Conservation (phyloP, 2,888 invertebrate genomes). For the Meganola albula region DNA sequence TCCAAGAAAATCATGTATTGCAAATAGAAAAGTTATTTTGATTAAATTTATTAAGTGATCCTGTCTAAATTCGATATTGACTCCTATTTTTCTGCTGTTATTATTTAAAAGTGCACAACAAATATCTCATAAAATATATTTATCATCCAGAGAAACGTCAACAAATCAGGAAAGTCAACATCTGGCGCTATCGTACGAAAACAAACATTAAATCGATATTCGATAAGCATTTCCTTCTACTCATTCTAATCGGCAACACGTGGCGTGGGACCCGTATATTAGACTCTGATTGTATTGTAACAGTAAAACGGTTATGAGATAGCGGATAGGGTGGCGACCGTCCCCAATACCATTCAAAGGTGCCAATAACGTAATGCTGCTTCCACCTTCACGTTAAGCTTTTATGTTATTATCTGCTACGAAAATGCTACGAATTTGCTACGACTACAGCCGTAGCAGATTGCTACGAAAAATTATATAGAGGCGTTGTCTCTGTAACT, state of each 20-base stretch:
- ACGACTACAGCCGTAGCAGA: constrained; percentile 19
- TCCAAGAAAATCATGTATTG: too few species aligned
- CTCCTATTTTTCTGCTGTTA: too few species aligned
- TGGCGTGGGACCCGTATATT: constrained; percentile 46
- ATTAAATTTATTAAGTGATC: too few species aligned
- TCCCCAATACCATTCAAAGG: constrained; percentile 42
- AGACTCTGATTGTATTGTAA: constrained; percentile 43
- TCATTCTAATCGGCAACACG: constrained; percentile 30
- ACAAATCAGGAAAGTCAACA: constrained; percentile 17
- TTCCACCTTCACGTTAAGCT: constrained; percentile 41
- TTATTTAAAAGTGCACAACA: too few species aligned
- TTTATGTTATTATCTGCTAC: constrained; percentile 49
- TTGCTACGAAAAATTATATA: too few species aligned
- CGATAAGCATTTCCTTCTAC: constrained; percentile 15
- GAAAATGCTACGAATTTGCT: constrained; percentile 45
- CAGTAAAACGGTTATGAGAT: constrained; percentile 52
- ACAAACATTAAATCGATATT: constrained; percentile 27
- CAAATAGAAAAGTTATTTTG: too few species aligned
- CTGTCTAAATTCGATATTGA: too few species aligned
- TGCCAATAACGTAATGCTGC: constrained; percentile 43
- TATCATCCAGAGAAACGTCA: constrained; percentile 8
- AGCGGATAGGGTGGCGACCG: constrained; percentile 56
- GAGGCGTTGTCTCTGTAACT: too few species aligned
- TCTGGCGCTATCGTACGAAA: constrained; percentile 13
- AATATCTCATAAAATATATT: too few species aligned